These are phyloP conservation scores for Drosophila tristis DNA, from an alignment of 1,140 invertebrate species.

Conservation along the genomic window DNA sequence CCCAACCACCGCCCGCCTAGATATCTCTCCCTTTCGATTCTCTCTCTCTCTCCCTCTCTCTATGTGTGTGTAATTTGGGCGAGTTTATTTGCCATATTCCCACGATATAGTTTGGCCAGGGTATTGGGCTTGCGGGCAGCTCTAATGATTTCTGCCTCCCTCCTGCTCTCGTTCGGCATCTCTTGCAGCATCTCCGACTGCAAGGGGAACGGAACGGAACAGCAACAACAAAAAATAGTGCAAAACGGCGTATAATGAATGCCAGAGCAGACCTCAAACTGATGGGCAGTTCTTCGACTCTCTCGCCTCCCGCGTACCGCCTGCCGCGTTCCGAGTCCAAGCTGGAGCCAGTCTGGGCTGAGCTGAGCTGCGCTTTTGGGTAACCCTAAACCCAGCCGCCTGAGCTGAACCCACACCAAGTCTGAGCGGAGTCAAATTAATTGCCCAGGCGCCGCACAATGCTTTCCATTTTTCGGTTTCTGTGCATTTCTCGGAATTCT, in stretches of 20 bases:
- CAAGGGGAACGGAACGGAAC: not conserved
- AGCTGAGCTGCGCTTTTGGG: conserved; percentile 22
- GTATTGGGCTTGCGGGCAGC: conserved; percentile 68
- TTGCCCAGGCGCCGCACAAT: conserved; percentile 79
- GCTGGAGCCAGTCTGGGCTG: not conserved
- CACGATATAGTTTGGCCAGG: conserved; percentile 75
- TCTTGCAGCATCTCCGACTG: conserved; percentile 21
- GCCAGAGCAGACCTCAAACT: conserved; percentile 58
- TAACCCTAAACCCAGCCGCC: conserved; percentile 55
- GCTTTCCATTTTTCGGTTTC: conserved; percentile 49
- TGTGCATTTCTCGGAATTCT: conserved; percentile 71
- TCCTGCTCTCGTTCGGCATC: conserved; percentile 21
- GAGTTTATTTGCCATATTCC: conserved; percentile 82
- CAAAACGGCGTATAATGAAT: conserved; percentile 79
- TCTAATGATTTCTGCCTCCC: conserved; percentile 72
- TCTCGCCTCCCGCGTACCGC: no score
- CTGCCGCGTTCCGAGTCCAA: not conserved
- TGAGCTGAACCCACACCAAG: conserved; percentile 66
- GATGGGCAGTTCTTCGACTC: conserved; percentile 38
- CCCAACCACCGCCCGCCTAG: not conserved
- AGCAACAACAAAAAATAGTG: conserved; percentile 63
- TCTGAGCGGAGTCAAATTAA: conserved; percentile 61
- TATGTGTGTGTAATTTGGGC: conserved; percentile 71
- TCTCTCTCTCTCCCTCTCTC: conserved; percentile 1
- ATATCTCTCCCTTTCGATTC: conserved; percentile 11